Base-by-base conservation (phyloP, 2,113 vertebrate species). In the Platycercus adscitus region DNA sequence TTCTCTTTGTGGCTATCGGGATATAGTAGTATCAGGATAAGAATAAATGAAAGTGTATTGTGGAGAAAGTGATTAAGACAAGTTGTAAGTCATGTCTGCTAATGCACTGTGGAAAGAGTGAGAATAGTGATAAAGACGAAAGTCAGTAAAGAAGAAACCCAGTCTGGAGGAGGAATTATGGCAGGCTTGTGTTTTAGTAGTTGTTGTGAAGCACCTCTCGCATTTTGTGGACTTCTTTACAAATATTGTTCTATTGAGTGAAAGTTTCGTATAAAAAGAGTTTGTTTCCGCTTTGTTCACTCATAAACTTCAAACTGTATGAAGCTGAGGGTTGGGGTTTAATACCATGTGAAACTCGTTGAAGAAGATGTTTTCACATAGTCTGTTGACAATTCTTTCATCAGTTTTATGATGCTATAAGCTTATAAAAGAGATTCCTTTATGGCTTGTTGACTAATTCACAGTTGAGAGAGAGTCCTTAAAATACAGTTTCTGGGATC, bases 401-500 rank as follows among this genome's bases (percentile, higher is more conserved):
- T 71, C 31, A 56, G 46, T 65, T 95, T 92, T 31, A 81, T 85
- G 49, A 80, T 63, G 7, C 61, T 93, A 29, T 83, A 80, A 68
- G 20, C 14, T 88, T 78, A 55, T 39, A 56, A 72, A 87, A 68
- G 58, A 76, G 35, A 44, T 61, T 79, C 69, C 28, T 72, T 81
- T 80, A 68, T 79, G 65, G 11, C 8, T 23, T 95, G 66, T 85
- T 89, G 93, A 44, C 70, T 91, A 94, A 87, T 69, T 81, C 39
- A 46, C 21, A 66, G 31, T 80, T 85, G 63, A 89, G n/a, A 84
- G 16, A 81, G 4, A 52, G 20, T 86, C 17, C 50, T 86, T 88
- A 90, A 87, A 88, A 86, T 60, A 76, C 46, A 78, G n/a, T 73
- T 96, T 90, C 50, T 33, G 64, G 55, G 88, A 88, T 88, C 82